Evolutionary conservation across 2,797 vertebrate species (phyloP), one percentile per base, ranked within the genome.

Genomic region (Acipenser oxyrinchus): DNA sequence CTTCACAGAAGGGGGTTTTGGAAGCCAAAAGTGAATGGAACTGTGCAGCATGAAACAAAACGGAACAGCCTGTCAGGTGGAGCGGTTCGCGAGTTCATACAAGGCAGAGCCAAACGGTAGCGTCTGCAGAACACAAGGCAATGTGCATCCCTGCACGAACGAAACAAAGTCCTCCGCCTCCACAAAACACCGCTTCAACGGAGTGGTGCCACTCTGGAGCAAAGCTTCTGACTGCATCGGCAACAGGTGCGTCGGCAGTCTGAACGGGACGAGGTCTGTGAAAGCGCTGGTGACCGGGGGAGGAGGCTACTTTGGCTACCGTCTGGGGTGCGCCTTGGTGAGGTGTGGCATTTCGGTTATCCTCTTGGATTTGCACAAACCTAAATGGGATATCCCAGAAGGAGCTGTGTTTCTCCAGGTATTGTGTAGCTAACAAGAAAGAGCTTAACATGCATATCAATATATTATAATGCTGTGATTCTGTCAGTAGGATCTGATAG

Each of bases 231-330:
- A 76, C 71, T 82, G 82, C 70, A 72, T 48, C 12, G 76, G 66
- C 48, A 61, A 69, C 0, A 67, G 74, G 48, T 74, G 72, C 6
- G 70, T 81, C 11, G 82, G 73, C 49, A 64, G 65, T 0, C 61
- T 60, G 70, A 68, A 66, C 0, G 48, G 1, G 8, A 64, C 63
- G 1, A 5, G n/a, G 63, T 60, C 74, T 0, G 79, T 75, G 63
- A 95, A 82, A 82, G 86, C 89, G 18, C 11, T 97, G 77, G 91
- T 99, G 73, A 97, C 95, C 0, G 96, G 96, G 68, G 96, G 95
- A 6, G 90, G 87, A 0, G 96, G 96, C 10, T 97, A 95, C 81
- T 88, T 97, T 61, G 96, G 96, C 1, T 94, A 92, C 70, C 88
- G 89, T 59, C 86, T 99, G 71, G 93, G 90, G 1, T 88, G 83